phyloP scores from a whole-genome alignment of 2,888 invertebrate genomes.

The Pasiphila rectangulata region DNA sequence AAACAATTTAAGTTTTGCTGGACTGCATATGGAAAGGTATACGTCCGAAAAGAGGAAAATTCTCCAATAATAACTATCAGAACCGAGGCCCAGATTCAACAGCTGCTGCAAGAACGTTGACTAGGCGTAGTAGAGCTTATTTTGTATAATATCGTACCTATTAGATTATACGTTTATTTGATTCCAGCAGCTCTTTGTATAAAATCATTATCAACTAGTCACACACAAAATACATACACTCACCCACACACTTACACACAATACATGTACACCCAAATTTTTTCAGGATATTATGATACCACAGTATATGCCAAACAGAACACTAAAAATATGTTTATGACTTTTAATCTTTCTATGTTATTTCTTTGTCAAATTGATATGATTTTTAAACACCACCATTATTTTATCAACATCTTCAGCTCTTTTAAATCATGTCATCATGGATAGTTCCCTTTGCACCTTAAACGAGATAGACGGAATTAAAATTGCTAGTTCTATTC shows the following conservation, averaged over 20 bases:
- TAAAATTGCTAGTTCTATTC: slow-evolving; percentile 4
- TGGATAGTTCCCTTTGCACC: neutral
- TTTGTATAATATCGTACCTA: neutral
- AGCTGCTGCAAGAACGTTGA: neutral
- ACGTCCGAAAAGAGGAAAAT: slow-evolving; percentile 1
- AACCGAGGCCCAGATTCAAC: neutral
- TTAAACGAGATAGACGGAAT: slow-evolving; percentile 20
- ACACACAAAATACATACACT: too few species aligned
- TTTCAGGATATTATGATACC: too few species aligned
- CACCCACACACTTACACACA: too few species aligned
- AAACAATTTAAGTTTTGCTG: slow-evolving; percentile 1
- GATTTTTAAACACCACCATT: neutral
- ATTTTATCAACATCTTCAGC: neutral
- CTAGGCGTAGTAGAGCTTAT: neutral
- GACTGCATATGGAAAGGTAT: neutral
- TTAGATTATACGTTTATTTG: too few species aligned
- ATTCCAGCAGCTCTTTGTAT: too few species aligned
- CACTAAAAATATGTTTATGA: too few species aligned
- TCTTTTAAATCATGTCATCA: neutral
- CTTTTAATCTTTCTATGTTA: too few species aligned
- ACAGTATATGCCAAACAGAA: too few species aligned
- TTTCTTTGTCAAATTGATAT: too few species aligned
- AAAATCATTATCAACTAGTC: too few species aligned
- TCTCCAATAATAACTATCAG: neutral
- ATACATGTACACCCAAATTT: too few species aligned